Evolutionary conservation across 2,113 vertebrate species (phyloP).

Genomic region (Nibea albiflora): DNA sequence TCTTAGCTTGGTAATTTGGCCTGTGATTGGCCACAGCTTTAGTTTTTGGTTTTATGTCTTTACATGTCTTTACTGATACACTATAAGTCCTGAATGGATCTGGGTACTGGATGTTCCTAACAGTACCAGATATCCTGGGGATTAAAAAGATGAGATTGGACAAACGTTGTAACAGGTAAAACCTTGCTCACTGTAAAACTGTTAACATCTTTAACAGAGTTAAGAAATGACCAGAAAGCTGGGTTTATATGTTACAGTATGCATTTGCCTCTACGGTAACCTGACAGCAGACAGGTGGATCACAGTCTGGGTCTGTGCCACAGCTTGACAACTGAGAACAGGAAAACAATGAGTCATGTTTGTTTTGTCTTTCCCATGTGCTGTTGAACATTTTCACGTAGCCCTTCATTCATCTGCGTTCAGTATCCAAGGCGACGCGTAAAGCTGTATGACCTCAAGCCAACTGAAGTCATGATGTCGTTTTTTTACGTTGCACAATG

Average conservation of each 20-base stretch:
- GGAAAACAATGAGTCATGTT: conserved; percentile 42
- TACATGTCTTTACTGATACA: neutral
- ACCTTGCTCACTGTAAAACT: neutral
- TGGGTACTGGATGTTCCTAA: neutral
- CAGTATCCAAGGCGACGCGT: conserved; percentile 47
- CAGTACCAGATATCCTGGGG: neutral
- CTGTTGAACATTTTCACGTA: conserved; percentile 43
- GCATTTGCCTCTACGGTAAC: neutral
- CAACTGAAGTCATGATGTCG: conserved; percentile 16
- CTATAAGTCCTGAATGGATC: neutral
- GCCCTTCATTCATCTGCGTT: conserved; percentile 26
- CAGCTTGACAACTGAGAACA: conserved; percentile 29
- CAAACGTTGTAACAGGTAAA: neutral
- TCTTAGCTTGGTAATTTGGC: neutral
- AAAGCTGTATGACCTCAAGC: conserved; percentile 22
- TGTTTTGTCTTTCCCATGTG: conserved; percentile 51
- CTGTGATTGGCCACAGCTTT: conserved; percentile 6
- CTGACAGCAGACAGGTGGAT: conserved; percentile 11
- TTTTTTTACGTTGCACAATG: conserved; percentile 19
- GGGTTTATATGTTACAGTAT: neutral
- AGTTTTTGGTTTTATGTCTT: neutral
- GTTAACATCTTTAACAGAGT: neutral
- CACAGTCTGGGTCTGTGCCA: conserved; percentile 19
- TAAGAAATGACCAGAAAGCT: neutral
- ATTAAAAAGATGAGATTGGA: conserved; percentile 5